Evolutionary conservation across 2,113 vertebrate genomes (phyloP), one percentile per base, ranked within the genome.

Genomic region (Ondatra zibethicus): DNA sequence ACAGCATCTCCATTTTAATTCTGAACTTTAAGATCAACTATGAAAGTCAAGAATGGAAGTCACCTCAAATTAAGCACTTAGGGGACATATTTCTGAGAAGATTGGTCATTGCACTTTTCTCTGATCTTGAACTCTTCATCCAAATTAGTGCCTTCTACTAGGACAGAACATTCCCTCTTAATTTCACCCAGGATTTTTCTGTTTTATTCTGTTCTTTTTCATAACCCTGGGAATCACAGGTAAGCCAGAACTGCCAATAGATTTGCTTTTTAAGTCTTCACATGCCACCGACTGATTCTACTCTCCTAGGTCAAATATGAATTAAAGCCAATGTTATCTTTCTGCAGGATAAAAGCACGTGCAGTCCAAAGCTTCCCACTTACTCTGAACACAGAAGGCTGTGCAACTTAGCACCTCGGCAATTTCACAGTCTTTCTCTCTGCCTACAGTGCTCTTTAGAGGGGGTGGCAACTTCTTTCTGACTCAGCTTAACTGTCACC

Each of bases 311-410:
- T 75, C 45, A 50, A 66, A 23, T 86, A 61, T 86, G 36, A 93
- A 73, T 84, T 88, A 52, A 96, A 77, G 65, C n/a, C n/a, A 14
- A 58, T 72, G 47, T 87, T 90, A 65, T 65, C 58, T 76, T 89
- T 92, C 78, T 90, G 50, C 29, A 70, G 76, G 93, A n/a, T 50
- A 55, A 94, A 88, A 77, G 25, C 8, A 5, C 6, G 6, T 82
- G 45, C 42, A 88, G 47, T 84, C 68, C 27, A 61, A 76, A 42
- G 63, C 63, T 97, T 92, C 47, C 61, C 33, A 14, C 76, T 94
- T 94, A 55, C 76, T 12, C 29, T 65, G 4, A 21, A 68, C 25
- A 77, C 42, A 73, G 39, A 58, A 86, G 72, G 33, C 78, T 21
- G 45, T 31, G 19, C 47, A 42, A 36, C 61, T 95, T 89, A 92